Base-by-base conservation (phyloP, 2,888 invertebrate genomes). In the Polyommatus icarus region DNA sequence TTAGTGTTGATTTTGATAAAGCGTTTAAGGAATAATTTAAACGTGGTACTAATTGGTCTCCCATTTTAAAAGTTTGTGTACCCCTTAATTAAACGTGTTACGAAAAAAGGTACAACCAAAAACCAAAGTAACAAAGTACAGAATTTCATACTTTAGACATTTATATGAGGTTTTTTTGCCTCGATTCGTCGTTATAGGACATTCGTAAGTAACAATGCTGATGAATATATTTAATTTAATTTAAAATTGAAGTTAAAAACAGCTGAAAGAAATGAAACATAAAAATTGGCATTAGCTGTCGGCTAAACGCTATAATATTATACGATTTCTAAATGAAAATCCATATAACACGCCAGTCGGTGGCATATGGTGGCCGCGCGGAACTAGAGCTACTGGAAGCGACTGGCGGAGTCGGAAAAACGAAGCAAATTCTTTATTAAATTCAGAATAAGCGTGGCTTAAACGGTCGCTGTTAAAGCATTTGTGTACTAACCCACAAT, bases 241-340 rank as follows among this genome's bases (percentile, higher is more conserved):
- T 76, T 46, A 67, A 32, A 61, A 67, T 75, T 75, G 8, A 32
- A 50, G 75, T 75, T 29, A 15, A 75, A 75, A 54, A n/a, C n/a
- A 61, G 57, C 78, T 50, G 89, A 87, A 87, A 85, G 89, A 89
- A 90, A 89, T 89, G 85, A 87, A 88, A 86, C 90, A 90, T 91
- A 92, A 93, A 92, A 92, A 89, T 87, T 85, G 85, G 86, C 92
- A 91, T 92, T 92, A 92, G 90, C 90, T 83, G 82, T 85, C 82
- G 86, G 59, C 89, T 88, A 87, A 90, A 85, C 87, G 87, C 85
- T 84, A 86, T 88, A 88, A 91, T 90, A 89, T 91, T 91, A 90
- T 91, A 91, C 92, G 91, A 89, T 92, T 89, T 89, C 91, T 92
- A 93, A 93, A 93, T 93, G 92, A 93, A 91, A 93, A 89, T 90